Conservation (phyloP, 1,140 invertebrate genomes). For the Armadillidium nasatum region DNA sequence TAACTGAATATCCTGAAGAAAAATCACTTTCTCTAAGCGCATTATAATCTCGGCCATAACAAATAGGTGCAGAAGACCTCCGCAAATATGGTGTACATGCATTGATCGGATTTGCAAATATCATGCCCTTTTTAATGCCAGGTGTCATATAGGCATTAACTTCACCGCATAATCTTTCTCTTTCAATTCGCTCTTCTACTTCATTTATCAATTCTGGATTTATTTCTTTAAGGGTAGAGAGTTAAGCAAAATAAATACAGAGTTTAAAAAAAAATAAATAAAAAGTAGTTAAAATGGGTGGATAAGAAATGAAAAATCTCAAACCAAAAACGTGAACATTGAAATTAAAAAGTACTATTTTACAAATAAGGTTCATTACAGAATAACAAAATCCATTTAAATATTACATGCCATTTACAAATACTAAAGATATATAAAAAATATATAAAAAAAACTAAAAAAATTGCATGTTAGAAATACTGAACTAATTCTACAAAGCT, state of each 20-base stretch:
- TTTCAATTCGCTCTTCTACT: constrained; percentile 81
- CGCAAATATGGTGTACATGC: background rate
- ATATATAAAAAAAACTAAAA: background rate
- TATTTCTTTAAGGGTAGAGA: constrained; percentile 60
- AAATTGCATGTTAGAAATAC: constrained; percentile 35
- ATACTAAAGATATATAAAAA: background rate
- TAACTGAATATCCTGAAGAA: too few species aligned
- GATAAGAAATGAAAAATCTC: constrained; percentile 17
- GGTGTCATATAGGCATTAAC: background rate
- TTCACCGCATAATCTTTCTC: constrained; percentile 46
- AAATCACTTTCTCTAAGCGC: too few species aligned
- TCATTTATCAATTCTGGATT: constrained; percentile 79
- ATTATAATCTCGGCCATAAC: background rate
- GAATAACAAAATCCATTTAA: background rate
- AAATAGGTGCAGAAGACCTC: constrained; percentile 1
- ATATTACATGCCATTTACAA: constrained; percentile 5
- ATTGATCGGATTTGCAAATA: too few species aligned
- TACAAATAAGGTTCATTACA: background rate
- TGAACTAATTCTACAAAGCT: constrained; percentile 29
- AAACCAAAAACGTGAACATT: too few species aligned
- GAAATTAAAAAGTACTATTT: background rate
- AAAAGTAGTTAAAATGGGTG: constrained; percentile 24
- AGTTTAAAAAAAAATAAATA: constrained; percentile 50
- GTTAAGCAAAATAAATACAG: constrained; percentile 50
- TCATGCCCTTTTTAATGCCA: too few species aligned